Evolutionary conservation across 92 coral and sea anemone species (phyloP), one percentile per base, ranked within the genome.

Genomic region (Palythoa caribaeorum): DNA sequence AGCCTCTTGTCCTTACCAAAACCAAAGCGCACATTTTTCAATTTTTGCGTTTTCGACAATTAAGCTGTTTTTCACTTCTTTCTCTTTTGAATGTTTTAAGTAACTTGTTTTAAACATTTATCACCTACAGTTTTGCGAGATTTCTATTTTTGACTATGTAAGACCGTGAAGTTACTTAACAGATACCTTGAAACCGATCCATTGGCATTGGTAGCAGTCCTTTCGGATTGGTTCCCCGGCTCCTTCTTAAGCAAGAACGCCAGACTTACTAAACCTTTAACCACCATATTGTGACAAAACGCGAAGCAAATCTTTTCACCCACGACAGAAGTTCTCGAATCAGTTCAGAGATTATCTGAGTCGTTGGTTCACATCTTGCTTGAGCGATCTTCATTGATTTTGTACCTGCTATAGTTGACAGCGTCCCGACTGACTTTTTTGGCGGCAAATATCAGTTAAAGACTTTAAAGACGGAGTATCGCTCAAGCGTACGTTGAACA

Each of bases 171-270:
- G 9, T 3, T n/a, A 16, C 1, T 17, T 3, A 65, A 37, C 28
- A 38, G 35, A 3, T 81, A 81, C 86, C 86, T 81, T 66, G 86
- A 81, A 65, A 81, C 44, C 62, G 19, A 60, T 21, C 76, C 76
- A 39, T 81, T 81, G 39, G 39, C 71, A 39, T 81, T 81, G 39
- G 39, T 52, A 6, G 59, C 28, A 44, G 50, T 44, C 9, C 10
- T 15, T 9, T 36, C 69, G 13, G 83, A 78, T 37, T 14, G 70
- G 21, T 19, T 47, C 3, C 76, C 3, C 28, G 47, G 47, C 9
- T 66, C 62, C 20, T 81, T 81, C 75, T 38, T 69, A 21, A 35
- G 15, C 5, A 36, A 40, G 38, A 69, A 66, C 75, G 75, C 60
- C 47, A 66, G 75, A 47, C 38, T 47, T 38, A 66, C 52, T 15